Conservation (phyloP, 1,140 invertebrate genomes). For the Microvelia longipes region DNA sequence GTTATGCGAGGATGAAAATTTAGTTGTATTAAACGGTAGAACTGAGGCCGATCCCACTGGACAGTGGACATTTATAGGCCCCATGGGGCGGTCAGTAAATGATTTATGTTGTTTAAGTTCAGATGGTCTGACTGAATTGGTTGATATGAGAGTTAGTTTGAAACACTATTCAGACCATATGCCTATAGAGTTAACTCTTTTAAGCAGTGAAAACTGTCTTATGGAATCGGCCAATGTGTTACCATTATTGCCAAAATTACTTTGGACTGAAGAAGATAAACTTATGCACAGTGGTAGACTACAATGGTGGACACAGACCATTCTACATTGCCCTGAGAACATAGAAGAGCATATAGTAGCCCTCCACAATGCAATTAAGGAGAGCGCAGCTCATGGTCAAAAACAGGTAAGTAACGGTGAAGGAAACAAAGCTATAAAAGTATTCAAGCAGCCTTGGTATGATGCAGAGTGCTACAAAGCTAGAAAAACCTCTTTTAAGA, state of each 20-base stretch:
- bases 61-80: neutral
- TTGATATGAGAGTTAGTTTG: neutral
- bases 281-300: neutral
- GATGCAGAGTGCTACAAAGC: neutral
- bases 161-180: neutral
- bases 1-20: no score
- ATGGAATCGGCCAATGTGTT: neutral
- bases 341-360: neutral
- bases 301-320: neutral
- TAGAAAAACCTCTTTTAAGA: neutral
- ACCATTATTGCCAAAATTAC: neutral
- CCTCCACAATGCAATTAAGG: neutral
- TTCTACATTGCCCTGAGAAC: neutral
- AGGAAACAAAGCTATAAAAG: neutral
- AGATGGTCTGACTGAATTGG: neutral
- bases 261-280: neutral
- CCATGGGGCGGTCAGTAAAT: neutral
- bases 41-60: neutral
- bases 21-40: no score
- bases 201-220: neutral
- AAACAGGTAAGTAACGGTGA: neutral
- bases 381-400: neutral
- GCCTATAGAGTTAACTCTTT: neutral
- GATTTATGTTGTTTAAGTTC: neutral
- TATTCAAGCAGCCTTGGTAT: neutral